A percentile compares a stretch with the other conserved stretches of the same genome.
Evolutionary conservation across 2,797 vertebrate species (phyloP).

Genomic region (Salmo trutta): DNA sequence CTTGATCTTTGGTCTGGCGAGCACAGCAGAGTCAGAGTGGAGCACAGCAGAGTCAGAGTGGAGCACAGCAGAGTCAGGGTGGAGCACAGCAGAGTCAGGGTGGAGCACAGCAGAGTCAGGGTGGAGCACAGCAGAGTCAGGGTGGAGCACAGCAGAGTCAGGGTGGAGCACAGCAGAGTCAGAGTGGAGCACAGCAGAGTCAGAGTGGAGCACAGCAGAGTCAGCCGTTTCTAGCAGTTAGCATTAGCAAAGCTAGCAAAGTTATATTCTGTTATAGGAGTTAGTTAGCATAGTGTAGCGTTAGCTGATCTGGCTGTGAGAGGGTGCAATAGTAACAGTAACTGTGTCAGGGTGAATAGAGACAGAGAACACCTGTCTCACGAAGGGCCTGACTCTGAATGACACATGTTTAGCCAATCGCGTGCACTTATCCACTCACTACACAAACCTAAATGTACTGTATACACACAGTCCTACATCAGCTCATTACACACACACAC

Average conservation of each 20-base stretch:
- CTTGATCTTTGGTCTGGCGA: conserved; percentile 75
- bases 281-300: background rate
- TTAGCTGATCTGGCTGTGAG: background rate
- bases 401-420: background rate
- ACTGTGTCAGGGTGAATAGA: background rate
- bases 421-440: background rate
- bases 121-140: too few species aligned
- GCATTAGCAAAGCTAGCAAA: too few species aligned
- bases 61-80: too few species aligned
- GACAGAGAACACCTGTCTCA: background rate
- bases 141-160: too few species aligned
- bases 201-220: too few species aligned
- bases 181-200: too few species aligned
- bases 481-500: background rate
- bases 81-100: too few species aligned
- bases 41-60: too few species aligned
- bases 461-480: background rate
- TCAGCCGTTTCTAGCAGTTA: too few species aligned
- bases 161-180: too few species aligned
- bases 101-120: too few species aligned
- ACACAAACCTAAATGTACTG: background rate
- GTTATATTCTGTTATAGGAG: too few species aligned
- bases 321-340: background rate
- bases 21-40: conserved; percentile 37
- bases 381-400: background rate